Conservation (phyloP, 2,797 vertebrate genomes). For the Florisuga fusca region DNA sequence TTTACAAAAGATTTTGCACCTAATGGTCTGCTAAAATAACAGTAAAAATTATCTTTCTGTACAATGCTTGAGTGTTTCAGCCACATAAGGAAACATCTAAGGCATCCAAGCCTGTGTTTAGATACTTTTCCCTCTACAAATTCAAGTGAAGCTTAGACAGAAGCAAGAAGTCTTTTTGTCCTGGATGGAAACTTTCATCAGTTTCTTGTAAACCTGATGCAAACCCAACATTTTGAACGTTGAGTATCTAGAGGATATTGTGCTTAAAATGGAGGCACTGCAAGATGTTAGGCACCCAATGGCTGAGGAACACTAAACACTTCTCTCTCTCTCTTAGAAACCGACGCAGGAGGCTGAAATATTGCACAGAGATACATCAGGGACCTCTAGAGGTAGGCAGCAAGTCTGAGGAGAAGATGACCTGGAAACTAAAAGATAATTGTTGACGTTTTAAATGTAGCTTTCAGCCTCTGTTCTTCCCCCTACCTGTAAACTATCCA, state of each 20-base stretch:
- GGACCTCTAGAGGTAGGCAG: background rate
- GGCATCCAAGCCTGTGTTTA: background rate
- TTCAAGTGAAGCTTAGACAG: background rate
- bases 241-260: background rate
- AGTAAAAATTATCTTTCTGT: background rate
- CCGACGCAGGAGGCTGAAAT: background rate
- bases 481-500: background rate
- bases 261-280: background rate
- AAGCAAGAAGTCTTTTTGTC: background rate
- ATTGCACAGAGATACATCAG: background rate
- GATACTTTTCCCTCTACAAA: background rate
- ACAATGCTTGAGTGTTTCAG: background rate
- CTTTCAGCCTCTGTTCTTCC: background rate
- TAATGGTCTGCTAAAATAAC: background rate
- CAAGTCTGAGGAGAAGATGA: background rate
- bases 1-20: background rate
- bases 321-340: background rate
- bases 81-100: background rate
- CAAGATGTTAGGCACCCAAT: fast-evolving
- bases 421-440: background rate
- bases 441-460: background rate
- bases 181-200: background rate
- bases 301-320: background rate
- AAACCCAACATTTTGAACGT: background rate
- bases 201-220: background rate